Conservation (phyloP, 2,113 vertebrate genomes). For the Aepyceros melampus region DNA sequence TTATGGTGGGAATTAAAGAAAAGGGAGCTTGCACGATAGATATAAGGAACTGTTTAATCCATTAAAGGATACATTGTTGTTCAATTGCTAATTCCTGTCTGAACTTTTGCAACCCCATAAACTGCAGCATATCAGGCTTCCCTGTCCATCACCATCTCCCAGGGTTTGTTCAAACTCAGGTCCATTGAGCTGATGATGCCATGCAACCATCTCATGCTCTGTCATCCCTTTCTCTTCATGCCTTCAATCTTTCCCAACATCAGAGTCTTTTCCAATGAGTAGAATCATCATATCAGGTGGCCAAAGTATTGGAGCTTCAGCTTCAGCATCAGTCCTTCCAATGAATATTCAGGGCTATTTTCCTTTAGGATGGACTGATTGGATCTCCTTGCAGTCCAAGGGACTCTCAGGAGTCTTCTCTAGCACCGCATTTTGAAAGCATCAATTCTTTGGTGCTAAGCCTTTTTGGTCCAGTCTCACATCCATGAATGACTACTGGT, state of each 20-base stretch:
- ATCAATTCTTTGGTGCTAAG: background rate
- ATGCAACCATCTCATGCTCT: background rate
- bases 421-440: background rate
- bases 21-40: background rate
- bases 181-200: background rate
- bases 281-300: fast-evolving
- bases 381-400: background rate
- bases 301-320: background rate
- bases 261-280: background rate
- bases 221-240: background rate
- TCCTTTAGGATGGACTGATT: background rate
- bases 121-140: background rate
- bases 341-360: background rate
- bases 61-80: background rate
- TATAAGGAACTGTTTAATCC: background rate
- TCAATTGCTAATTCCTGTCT: background rate
- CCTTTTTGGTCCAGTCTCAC: background rate
- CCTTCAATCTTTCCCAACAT: background rate
- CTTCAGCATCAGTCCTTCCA: background rate
- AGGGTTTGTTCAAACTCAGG: background rate
- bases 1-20: background rate
- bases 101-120: background rate
- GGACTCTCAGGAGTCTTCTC: background rate
- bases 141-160: background rate
- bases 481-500: background rate